Evolutionary conservation across 2,113 vertebrate species (phyloP), one percentile per base, ranked within the genome.

Genomic region (Saccopteryx bilineata): DNA sequence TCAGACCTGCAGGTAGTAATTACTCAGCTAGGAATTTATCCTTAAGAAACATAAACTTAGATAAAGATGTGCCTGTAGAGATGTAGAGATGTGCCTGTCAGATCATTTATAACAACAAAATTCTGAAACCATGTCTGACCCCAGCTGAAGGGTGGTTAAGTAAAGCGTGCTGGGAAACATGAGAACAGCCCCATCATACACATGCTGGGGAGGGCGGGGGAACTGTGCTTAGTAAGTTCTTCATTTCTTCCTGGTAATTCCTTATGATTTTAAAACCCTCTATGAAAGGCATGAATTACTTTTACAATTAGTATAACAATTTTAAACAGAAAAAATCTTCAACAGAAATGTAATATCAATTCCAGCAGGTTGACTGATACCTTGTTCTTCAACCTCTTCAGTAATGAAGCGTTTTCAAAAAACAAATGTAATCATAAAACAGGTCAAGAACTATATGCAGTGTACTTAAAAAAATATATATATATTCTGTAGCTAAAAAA

Each of bases 251-350:
- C 19, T 66, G 50, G 18, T 60, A 79, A 31, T 15, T 88, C 71
- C 65, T 80, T 72, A 88, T 63, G 39, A 90, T 92, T 93, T 93
- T 23, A 78, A 71, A 72, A 60, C 93, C 39, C 46, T 81, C 94
- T 94, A 60, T 1, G 56, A 66, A 95, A 75, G 1, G 5, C 5
- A 52, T 39, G 9, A 26, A 48, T 66, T 50, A 61, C 24, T 72
- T 90, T 52, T 79, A 68, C 1, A 69, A 61, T 28, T 71, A 72
- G 26, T 19, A 88, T 12, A 58, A 72, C 24, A 50, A 63, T 72
- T 94, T 95, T 46, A 78, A 68, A 89, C 11, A 79, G 61, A 66
- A 87, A 88, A 81, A 46, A n/a, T 23, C 39, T 74, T 52, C 28
- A 87, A 46, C 39, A 93, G 39, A 76, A 79, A 88, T 56, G 28